Evolutionary conservation across 2,888 invertebrate genomes (phyloP), one percentile per base, ranked within the genome.

Genomic region (Chrysomela aeneicollis): DNA sequence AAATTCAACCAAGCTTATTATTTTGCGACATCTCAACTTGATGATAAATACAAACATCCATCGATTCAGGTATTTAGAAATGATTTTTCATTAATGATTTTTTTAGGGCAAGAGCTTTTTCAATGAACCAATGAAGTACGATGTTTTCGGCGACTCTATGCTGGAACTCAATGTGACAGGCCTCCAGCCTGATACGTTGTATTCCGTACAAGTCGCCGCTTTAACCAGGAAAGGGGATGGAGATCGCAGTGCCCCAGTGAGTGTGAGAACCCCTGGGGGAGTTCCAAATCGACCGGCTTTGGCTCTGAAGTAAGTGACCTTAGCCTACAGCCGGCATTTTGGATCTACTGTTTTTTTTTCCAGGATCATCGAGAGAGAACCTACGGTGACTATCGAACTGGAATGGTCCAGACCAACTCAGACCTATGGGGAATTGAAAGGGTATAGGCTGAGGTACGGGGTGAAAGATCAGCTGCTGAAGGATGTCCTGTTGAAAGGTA

Each of bases 191-290:
- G 97, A 98, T 79, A 97, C 98, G 0, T 89, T 90, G 75, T 99
- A 99, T 84, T 91, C 91, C 60, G 91, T 97, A 64, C 94, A 96
- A 85, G 96, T 98, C 64, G 97, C 97, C 0, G 99, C 98, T 0
- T 86, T 98, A 67, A 99, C 98, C 2, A 88, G 97, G 69, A 96
- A 96, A 82, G 99, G 99, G 49, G 98, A 99, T 82, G 99, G 99
- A 18, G 93, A 94, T 81, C 87, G 97, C 71, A 97, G 97, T 80
- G 85, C 90, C 66, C 92, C 95, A 21, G 92, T 92, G 62, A 89
- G 89, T 66, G 91, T 95, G 1, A 92, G 90, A 83, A 99, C 98
- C 1, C 95, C 95, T 26, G 97, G 97, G 60, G 96, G 96, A 71
- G 96, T 95, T 59, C 95, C 95, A 42, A 92, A 92, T 72, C 85